Percentiles rank a stretch among this genome's conserved stretches.
Evolutionary conservation across 1,140 invertebrate genomes (phyloP).

Genomic region (Leptopilina boulardi): DNA sequence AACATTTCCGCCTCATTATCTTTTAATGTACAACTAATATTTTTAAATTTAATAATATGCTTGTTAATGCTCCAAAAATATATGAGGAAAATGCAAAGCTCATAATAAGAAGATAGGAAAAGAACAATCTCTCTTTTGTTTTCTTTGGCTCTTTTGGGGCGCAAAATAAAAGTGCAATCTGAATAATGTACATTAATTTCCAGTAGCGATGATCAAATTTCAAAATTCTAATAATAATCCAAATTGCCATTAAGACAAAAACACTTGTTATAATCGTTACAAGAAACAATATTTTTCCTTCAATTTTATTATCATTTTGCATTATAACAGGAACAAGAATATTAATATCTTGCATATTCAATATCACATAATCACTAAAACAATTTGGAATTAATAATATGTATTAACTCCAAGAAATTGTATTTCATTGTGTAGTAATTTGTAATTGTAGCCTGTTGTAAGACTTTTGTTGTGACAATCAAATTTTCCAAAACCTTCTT

Average conservation of each 20-base stretch:
- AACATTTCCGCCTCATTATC: not conserved
- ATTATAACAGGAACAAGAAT: no score
- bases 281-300: not conserved
- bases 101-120: not conserved
- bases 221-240: not conserved
- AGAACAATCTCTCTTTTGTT: not conserved
- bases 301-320: not conserved
- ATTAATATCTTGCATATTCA: no score
- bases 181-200: not conserved
- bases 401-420: not conserved
- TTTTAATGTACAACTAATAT: not conserved
- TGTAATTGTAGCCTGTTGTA: not conserved
- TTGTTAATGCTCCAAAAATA: not conserved
- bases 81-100: not conserved
- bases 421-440: not conserved
- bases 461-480: not conserved
- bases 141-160: no score
- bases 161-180: no score
- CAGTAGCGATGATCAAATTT: not conserved
- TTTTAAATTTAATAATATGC: not conserved
- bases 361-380: not conserved
- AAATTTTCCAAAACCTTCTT: not conserved
- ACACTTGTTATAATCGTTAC: no score
- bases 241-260: not conserved
- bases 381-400: not conserved